These are phyloP conservation scores for Cyclura pinguis DNA, from an alignment of 2,797 vertebrate species.

Conservation along the genomic window DNA sequence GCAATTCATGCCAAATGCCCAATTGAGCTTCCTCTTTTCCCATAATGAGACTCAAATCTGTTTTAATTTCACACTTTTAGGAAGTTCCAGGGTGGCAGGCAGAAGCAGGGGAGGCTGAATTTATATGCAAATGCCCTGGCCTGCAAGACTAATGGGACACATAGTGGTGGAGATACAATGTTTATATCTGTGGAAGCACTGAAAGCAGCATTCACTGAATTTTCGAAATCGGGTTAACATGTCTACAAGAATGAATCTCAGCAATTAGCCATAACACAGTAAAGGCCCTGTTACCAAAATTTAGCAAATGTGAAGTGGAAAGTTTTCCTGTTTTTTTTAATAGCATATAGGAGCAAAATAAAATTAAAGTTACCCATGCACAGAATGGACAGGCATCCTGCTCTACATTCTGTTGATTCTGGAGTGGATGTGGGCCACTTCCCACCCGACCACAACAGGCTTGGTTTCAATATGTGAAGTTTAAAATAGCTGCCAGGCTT, in stretches of 20 bases:
- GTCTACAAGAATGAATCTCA: conserved; percentile 14
- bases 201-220: conserved; percentile 37
- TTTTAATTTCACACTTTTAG: conserved; percentile 14
- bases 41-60: neutral
- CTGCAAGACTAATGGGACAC: conserved; percentile 54
- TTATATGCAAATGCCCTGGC: conserved; percentile 46
- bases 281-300: neutral
- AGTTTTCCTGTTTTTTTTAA: conserved; percentile 16
- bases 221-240: conserved; percentile 43
- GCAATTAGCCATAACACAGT: neutral
- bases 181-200: conserved; percentile 46
- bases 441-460: conserved; percentile 44
- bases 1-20: conserved; percentile 5
- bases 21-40: neutral
- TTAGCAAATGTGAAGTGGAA: conserved; percentile 33
- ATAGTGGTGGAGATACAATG: conserved; percentile 54
- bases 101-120: conserved; percentile 47
- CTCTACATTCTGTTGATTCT: conserved; percentile 21
- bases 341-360: conserved; percentile 9
- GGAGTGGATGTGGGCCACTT: conserved; percentile 54
- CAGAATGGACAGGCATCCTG: conserved; percentile 41
- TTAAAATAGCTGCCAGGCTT: conserved; percentile 57
- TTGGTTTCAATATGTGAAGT: conserved; percentile 45
- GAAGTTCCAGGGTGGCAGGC: conserved; percentile 20
- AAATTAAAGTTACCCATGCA: neutral